These are phyloP conservation scores for Euplexia lucipara DNA, from an alignment of 2,888 invertebrate genomes.

Conservation along the genomic window DNA sequence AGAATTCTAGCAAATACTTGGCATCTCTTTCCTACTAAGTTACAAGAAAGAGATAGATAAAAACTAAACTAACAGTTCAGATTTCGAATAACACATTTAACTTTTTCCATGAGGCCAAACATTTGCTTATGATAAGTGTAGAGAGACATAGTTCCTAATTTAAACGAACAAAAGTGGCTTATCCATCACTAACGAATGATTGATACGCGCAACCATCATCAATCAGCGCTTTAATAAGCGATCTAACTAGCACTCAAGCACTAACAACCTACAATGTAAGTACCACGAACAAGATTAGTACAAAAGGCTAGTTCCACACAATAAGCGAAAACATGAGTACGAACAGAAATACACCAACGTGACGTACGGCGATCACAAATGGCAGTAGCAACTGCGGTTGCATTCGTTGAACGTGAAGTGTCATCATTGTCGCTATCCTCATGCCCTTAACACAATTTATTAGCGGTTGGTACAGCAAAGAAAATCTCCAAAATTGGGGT, in stretches of 20 bases:
- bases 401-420: too few relatives aligned
- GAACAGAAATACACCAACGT: neutral
- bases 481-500: too few relatives aligned
- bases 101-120: neutral
- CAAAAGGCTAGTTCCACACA: slow-evolving; percentile 12
- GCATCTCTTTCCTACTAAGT: neutral
- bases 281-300: neutral
- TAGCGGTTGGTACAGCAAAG: too few relatives aligned
- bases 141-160: slow-evolving; percentile 1
- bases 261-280: neutral
- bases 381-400: too few relatives aligned
- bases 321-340: neutral
- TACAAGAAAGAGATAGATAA: neutral
- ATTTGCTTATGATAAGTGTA: neutral
- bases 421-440: too few relatives aligned
- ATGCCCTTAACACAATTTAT: too few relatives aligned
- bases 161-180: neutral
- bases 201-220: slow-evolving; percentile 22
- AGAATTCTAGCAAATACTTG: neutral
- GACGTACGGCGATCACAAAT: too few relatives aligned
- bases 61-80: neutral
- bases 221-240: slow-evolving; percentile 32
- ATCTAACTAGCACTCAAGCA: slow-evolving; percentile 12
- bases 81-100: too few relatives aligned
- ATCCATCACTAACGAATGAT: slow-evolving; percentile 24